Evolutionary conservation across 2,797 vertebrate species (phyloP).

Genomic region (Pterois miles): DNA sequence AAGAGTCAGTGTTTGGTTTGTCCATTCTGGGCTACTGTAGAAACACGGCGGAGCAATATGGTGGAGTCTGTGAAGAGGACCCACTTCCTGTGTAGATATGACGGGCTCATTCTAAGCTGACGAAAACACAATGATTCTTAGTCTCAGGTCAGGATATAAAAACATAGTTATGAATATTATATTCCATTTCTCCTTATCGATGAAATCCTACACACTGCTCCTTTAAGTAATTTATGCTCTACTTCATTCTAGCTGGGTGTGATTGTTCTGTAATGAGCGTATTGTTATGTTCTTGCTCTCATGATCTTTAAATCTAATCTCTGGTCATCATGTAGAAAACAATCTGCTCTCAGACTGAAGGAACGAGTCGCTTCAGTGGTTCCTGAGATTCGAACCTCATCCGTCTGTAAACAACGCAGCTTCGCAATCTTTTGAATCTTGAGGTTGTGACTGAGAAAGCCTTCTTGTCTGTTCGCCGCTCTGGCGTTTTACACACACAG

Average conservation of each 20-base stretch:
- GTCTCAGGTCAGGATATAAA: not conserved
- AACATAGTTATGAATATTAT: not conserved
- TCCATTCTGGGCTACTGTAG: too few species aligned
- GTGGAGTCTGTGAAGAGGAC: too few species aligned
- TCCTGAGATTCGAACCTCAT: not conserved
- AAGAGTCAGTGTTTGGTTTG: too few species aligned
- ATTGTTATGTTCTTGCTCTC: not conserved
- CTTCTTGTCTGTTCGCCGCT: slow-evolving; percentile 14
- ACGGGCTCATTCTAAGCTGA: not conserved
- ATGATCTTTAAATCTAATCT: not conserved
- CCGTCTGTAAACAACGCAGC: not conserved
- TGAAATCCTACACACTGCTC: not conserved
- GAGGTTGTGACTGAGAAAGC: slow-evolving; percentile 3
- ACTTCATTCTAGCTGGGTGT: not conserved
- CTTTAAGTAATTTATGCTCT: too few species aligned
- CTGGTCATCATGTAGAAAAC: not conserved
- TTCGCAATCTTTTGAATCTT: not conserved
- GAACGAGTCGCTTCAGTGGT: too few species aligned
- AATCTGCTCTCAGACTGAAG: not conserved
- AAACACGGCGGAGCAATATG: too few species aligned
- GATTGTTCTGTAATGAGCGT: not conserved
- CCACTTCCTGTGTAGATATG: too few species aligned
- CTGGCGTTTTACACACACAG: slow-evolving; percentile 51
- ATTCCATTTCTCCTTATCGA: not conserved
- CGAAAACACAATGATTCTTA: not conserved